Evolutionary conservation across 2,797 vertebrate species (phyloP).

Genomic region (Hephaestus fuliginosus): DNA sequence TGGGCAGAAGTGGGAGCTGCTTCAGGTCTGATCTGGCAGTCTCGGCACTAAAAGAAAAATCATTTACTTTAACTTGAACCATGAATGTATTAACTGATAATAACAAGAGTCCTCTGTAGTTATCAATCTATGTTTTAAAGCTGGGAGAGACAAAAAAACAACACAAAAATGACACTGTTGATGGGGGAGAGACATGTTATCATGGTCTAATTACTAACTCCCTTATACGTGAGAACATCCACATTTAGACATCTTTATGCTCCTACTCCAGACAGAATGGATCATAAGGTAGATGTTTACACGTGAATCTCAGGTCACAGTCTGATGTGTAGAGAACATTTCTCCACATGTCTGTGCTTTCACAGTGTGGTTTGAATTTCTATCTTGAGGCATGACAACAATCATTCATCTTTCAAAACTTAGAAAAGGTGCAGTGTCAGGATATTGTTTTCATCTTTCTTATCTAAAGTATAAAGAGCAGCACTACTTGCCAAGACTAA

Average conservation of each 20-base stretch:
- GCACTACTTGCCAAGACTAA: constrained; percentile 59
- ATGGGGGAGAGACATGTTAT: constrained; percentile 30
- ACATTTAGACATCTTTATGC: constrained; percentile 8
- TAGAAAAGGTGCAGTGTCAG: constrained; percentile 64
- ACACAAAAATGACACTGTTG: constrained; percentile 20
- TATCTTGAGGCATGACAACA: constrained; percentile 55
- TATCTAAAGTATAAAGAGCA: constrained; percentile 61
- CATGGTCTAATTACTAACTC: constrained; percentile 19
- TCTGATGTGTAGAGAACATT: constrained; percentile 28
- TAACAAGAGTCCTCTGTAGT: neutral
- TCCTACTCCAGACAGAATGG: constrained; percentile 7
- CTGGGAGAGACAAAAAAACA: neutral
- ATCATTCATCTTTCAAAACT: constrained; percentile 66
- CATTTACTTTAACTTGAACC: neutral
- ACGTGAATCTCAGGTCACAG: constrained; percentile 20
- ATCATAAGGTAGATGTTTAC: constrained; percentile 37
- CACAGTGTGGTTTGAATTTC: constrained; percentile 65
- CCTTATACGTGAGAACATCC: neutral
- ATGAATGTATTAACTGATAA: constrained; percentile 22
- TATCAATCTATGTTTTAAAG: neutral
- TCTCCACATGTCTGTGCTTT: constrained; percentile 51
- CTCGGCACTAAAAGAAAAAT: constrained; percentile 87
- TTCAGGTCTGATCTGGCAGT: constrained; percentile 91
- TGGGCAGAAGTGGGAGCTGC: constrained; percentile 92
- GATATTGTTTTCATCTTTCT: constrained; percentile 67